Evolutionary conservation across 1,140 invertebrate species (phyloP), one percentile per base, ranked within the genome.

Genomic region (Tetramorium parvispinum): DNA sequence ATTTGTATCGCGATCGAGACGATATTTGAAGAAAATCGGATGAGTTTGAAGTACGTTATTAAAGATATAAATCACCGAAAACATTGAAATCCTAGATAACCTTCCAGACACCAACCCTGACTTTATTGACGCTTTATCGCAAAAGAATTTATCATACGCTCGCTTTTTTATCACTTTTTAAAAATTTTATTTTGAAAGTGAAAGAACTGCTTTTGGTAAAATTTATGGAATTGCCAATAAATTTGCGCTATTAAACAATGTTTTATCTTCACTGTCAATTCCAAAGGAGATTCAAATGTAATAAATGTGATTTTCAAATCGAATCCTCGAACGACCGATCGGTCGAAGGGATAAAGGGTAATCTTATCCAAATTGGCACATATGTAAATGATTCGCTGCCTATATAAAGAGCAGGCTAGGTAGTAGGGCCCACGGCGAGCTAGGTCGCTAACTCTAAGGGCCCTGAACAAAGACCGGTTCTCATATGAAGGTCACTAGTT

Each of bases 401-500:
- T 87, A 89, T 40, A 83, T 87, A 89, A 87, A 65, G 57, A 73
- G 43, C 11, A 24, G 83, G 78, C 85, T 91, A 91, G 89, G 73
- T 24, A 53, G 88, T 65, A 78, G 76, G 88, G 87, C 79, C 83
- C 43, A 91, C 85, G 89, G 89, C 88, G 87, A 88, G 88, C 87
- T 93, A 88, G 89, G 92, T 90, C 92, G 89, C 85, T 93, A 87
- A 87, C 87, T 89, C 71, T 85, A 87, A 92, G 89, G 92, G 91
- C 90, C 91, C 87, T 75, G 92, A 93, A 93, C 90, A 91, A 89
- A 92, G 93, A 95, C 94, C 94, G 94, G 94, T 95, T 95, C 88
- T 90, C 88, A 89, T 94, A 94, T 95, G 94, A 95, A 95, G 94
- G 94, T 95, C 93, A 95, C 93, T 95, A 91, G 94, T 95, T 94